phyloP scores from a whole-genome alignment of 2,797 vertebrate species.

The Hemibagrus guttatus region DNA sequence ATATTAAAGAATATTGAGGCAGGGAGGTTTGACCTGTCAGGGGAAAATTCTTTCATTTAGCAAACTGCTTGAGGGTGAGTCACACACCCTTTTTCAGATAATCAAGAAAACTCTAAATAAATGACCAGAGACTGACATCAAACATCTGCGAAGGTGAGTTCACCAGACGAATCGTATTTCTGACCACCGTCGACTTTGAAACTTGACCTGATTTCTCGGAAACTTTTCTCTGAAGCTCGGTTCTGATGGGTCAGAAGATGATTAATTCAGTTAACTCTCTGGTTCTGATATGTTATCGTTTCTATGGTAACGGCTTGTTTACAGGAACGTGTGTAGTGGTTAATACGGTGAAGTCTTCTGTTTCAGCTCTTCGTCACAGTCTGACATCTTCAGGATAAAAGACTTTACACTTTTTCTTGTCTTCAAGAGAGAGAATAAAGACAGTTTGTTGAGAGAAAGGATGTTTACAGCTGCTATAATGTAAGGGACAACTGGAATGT shows the following conservation, averaged over 20 bases:
- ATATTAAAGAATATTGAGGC: slow-evolving; percentile 62
- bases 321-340: background rate
- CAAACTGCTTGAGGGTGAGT: slow-evolving; percentile 35
- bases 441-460: background rate
- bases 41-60: slow-evolving; percentile 55
- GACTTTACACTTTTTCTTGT: background rate
- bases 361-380: background rate
- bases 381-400: background rate
- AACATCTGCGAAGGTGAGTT: background rate
- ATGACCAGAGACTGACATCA: background rate
- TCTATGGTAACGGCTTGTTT: background rate
- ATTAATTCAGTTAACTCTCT: background rate
- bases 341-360: background rate
- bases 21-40: slow-evolving; percentile 55
- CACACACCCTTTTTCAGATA: background rate
- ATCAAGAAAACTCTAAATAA: slow-evolving; percentile 8
- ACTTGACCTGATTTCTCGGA: background rate
- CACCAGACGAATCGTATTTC: no score
- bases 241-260: background rate
- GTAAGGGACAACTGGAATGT: background rate
- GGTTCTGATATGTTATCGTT: background rate
- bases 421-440: background rate
- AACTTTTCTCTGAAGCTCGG: background rate
- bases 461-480: background rate
- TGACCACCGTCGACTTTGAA: background rate